phyloP scores from a whole-genome alignment of 2,888 invertebrate genomes.

The Tanypteryx hageni region DNA sequence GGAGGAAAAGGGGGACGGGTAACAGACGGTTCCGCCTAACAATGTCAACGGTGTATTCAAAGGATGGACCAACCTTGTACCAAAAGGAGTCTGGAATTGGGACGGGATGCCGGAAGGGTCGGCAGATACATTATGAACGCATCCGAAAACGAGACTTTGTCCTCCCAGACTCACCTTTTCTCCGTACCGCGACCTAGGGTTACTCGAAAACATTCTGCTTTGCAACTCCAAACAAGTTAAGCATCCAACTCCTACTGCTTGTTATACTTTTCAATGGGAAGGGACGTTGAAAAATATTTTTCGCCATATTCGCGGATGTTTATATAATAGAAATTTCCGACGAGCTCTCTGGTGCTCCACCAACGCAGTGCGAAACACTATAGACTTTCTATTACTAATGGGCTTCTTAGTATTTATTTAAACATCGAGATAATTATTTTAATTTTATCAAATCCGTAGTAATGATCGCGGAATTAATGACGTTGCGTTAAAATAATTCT shows the following conservation, averaged over 20 bases:
- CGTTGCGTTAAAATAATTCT: too few relatives aligned
- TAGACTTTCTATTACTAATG: too few relatives aligned
- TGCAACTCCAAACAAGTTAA: neutral
- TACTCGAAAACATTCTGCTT: neutral
- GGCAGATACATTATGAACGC: slow-evolving; percentile 6
- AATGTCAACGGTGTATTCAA: neutral
- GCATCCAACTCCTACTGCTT: neutral
- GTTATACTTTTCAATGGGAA: neutral
- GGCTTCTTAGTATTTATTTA: too few relatives aligned
- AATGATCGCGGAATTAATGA: too few relatives aligned
- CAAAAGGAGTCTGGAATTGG: neutral
- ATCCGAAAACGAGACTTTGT: too few relatives aligned
- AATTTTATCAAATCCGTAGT: too few relatives aligned
- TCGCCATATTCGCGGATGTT: neutral
- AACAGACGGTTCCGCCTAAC: neutral
- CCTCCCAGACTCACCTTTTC: neutral
- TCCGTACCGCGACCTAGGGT: neutral
- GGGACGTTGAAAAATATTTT: too few relatives aligned
- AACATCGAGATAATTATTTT: too few relatives aligned
- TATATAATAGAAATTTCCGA: neutral
- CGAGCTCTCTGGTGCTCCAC: neutral
- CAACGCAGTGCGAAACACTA: too few relatives aligned
- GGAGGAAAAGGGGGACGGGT: neutral
- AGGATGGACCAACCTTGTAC: neutral
- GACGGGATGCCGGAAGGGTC: neutral